A percentile compares a stretch with the other conserved stretches of the same genome.
Conservation (phyloP, 2,888 invertebrate genomes). For the Pantelozetes paolii region DNA sequence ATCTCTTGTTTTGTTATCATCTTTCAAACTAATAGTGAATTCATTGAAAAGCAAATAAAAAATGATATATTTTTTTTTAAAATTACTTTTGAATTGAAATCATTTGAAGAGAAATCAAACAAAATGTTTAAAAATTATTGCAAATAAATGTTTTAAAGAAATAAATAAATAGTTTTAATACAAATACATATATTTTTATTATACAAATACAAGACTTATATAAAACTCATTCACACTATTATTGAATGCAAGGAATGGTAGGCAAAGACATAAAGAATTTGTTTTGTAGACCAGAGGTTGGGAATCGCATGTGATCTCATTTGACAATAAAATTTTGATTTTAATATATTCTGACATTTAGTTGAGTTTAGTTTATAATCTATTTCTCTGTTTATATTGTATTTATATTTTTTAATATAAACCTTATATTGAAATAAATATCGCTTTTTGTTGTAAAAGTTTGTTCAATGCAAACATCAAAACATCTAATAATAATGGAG, state of each 20-base stretch:
- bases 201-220: no score
- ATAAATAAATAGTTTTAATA: no score
- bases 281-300: background rate
- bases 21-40: background rate
- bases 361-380: no score
- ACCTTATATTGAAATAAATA: conserved; percentile 1
- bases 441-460: background rate
- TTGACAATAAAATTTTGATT: background rate
- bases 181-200: no score
- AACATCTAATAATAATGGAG: background rate
- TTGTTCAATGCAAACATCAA: conserved; percentile 7
- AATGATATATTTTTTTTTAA: no score
- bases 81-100: no score
- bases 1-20: background rate
- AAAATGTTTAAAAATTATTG: no score
- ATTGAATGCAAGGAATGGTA: background rate
- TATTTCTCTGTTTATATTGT: no score
- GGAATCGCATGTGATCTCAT: background rate
- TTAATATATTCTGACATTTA: background rate
- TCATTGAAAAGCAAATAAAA: background rate
- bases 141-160: no score
- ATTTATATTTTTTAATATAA: background rate
- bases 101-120: no score
- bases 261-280: conserved; percentile 6
- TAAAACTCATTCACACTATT: background rate